Evolutionary conservation across 2,888 invertebrate genomes (phyloP).

Genomic region (Epistrophella euchroma): DNA sequence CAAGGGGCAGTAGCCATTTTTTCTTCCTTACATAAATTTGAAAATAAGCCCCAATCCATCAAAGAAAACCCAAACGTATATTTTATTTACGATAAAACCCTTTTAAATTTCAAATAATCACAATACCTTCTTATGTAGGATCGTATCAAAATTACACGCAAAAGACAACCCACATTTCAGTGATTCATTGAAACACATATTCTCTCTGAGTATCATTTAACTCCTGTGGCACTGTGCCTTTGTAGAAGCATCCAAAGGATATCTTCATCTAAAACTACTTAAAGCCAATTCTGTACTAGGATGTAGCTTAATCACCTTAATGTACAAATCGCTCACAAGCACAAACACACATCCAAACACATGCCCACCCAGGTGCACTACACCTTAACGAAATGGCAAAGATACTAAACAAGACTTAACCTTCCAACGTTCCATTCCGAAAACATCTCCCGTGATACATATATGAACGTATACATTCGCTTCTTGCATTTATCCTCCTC

Average conservation of each 20-base stretch:
- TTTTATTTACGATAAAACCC: not conserved
- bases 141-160: not conserved
- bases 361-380: not conserved
- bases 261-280: constrained; percentile 34
- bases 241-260: constrained; percentile 14
- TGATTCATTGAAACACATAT: constrained; percentile 16
- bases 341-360: constrained; percentile 7
- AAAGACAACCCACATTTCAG: not conserved
- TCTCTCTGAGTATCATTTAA: constrained; percentile 21
- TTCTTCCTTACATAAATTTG: not conserved
- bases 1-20: too few relatives aligned
- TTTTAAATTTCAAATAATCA: constrained; percentile 7
- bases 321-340: constrained; percentile 47
- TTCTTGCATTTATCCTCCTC: not conserved
- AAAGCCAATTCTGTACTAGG: constrained; percentile 40
- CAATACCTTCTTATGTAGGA: not conserved
- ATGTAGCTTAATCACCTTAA: constrained; percentile 60
- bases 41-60: not conserved
- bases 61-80: not conserved
- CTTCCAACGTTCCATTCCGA: constrained; percentile 10
- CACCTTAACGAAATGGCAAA: constrained; percentile 25
- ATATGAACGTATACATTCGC: not conserved
- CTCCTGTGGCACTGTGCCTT: not conserved
- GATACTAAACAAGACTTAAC: constrained; percentile 58
- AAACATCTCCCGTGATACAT: constrained; percentile 33